Evolutionary conservation across 2,113 vertebrate genomes (phyloP).

Genomic region (Coracopsis vasa): DNA sequence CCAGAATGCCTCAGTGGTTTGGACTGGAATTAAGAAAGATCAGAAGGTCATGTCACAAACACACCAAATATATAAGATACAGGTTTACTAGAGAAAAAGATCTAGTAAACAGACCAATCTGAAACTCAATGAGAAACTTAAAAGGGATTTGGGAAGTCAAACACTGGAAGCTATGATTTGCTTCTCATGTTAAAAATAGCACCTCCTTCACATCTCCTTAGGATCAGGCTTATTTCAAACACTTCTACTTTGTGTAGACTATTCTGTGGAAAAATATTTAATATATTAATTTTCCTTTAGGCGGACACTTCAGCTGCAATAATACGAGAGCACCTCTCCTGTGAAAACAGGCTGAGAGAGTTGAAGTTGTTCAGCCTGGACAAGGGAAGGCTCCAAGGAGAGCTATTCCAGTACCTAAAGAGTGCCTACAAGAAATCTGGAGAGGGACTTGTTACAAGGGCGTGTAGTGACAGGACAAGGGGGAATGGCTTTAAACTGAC

Average conservation of each 20-base stretch:
- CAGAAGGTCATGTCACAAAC: neutral
- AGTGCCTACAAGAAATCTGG: neutral
- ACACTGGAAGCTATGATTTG: conserved; percentile 68
- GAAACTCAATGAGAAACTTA: conserved; percentile 69
- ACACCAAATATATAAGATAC: neutral
- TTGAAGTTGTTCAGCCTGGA: neutral
- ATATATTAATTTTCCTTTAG: conserved; percentile 45
- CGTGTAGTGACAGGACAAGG: neutral
- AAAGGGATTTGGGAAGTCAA: conserved; percentile 73
- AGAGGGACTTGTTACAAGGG: neutral
- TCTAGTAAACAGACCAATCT: conserved; percentile 67
- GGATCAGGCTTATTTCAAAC: conserved; percentile 58
- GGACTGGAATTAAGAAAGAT: conserved; percentile 2
- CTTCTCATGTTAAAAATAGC: conserved; percentile 70
- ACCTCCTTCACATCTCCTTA: conserved; percentile 44
- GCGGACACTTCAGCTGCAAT: conserved; percentile 17
- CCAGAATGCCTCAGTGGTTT: neutral
- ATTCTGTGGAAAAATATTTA: conserved; percentile 28
- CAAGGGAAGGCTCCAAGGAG: neutral
- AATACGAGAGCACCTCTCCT: neutral
- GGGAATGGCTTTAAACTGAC: neutral
- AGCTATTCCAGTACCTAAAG: neutral
- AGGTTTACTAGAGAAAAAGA: conserved; percentile 67
- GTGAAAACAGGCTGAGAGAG: neutral
- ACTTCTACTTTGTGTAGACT: conserved; percentile 25